Evolutionary conservation across 2,113 vertebrate species (phyloP).

Genomic region (Urocolius indicus): DNA sequence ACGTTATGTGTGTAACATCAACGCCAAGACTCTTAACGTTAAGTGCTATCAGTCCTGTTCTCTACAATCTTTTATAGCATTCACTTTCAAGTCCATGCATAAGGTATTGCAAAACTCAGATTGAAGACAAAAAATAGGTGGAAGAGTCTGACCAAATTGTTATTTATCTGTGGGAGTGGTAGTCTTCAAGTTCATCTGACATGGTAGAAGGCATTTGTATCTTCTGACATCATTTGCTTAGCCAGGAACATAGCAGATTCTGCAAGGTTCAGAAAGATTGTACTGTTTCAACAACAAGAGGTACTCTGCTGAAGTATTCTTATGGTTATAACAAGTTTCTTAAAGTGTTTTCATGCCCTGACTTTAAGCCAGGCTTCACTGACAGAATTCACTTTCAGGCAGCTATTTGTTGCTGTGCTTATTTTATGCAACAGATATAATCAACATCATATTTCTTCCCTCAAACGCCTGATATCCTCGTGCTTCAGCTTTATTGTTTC

Average conservation of each 20-base stretch:
- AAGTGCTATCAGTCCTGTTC: not conserved
- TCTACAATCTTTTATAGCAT: not conserved
- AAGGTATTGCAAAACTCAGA: not conserved
- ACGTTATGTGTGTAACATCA: not conserved
- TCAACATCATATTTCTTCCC: not conserved
- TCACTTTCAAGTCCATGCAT: not conserved
- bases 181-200: not conserved
- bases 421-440: not conserved
- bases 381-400: not conserved
- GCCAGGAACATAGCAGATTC: not conserved
- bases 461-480: not conserved
- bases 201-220: not conserved
- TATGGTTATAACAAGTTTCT: not conserved
- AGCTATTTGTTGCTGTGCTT: not conserved
- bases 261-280: not conserved
- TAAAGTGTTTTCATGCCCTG: not conserved
- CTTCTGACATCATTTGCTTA: not conserved
- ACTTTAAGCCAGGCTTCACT: not conserved
- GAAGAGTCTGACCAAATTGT: not conserved
- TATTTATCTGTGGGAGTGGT: not conserved
- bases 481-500: not conserved
- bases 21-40: not conserved
- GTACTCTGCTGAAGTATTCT: not conserved
- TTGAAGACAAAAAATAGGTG: not conserved
- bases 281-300: not conserved